Conservation (phyloP, 1,140 invertebrate species). For the Teleogryllus occipitalis region DNA sequence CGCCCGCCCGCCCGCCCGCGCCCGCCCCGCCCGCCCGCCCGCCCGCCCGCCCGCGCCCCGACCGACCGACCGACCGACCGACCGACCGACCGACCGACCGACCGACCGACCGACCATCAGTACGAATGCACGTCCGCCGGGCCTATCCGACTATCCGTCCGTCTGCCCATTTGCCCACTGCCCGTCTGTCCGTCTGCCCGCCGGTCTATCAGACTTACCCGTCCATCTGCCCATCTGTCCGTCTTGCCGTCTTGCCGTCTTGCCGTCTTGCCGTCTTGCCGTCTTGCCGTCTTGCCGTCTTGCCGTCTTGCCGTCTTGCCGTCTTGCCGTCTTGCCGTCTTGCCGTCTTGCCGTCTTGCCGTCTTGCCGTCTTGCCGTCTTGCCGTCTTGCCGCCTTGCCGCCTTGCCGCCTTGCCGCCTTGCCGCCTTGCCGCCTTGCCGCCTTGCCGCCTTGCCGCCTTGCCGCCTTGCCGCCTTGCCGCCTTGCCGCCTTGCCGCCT, state of each 20-base stretch:
- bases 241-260: not conserved
- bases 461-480: too few relatives aligned
- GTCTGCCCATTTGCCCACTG: not conserved
- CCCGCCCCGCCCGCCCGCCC: too few relatives aligned
- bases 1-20: too few relatives aligned
- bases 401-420: too few relatives aligned
- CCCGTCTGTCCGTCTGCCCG: not conserved
- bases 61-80: not conserved
- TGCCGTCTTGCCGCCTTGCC: too few relatives aligned
- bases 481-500: too few relatives aligned
- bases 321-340: not conserved
- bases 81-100: not conserved
- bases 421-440: too few relatives aligned
- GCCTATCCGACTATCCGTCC: not conserved
- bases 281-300: not conserved
- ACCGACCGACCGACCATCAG: not conserved
- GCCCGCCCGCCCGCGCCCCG: too few relatives aligned
- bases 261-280: not conserved
- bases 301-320: not conserved
- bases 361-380: not conserved
- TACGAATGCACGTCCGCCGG: not conserved
- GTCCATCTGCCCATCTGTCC: not conserved
- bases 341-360: not conserved
- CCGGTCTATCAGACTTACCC: not conserved
- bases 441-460: too few relatives aligned